Evolutionary conservation across 2,797 vertebrate genomes (phyloP), one percentile per base, ranked within the genome.

Genomic region (Astyanax mexicanus): DNA sequence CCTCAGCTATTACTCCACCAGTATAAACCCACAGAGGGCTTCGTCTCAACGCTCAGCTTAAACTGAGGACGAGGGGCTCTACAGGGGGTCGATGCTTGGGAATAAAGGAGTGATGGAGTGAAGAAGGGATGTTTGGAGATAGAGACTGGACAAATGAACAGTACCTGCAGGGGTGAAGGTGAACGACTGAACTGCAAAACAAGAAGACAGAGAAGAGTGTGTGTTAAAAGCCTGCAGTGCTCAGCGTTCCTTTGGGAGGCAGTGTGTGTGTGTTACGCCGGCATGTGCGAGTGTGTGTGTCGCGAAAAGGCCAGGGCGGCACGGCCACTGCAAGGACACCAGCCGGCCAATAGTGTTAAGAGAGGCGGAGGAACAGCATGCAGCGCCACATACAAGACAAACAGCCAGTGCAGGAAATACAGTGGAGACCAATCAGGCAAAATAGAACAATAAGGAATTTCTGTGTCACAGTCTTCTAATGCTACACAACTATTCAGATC

Each of bases 111-210:
- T 57, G 76, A 85, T 25, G 60, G 65, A 7, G 45, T 5, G 80
- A n/a, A 75, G 78, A 69, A 40, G 79, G 70, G 40, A 75, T 79
- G 40, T 23, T 35, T 38, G 54, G 60, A 55, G 81, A 83, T 72
- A 80, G 79, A 93, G 91, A 95, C 90, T 81, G 91, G 93, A 93
- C 91, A 94, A 94, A 95, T 92, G 93, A 94, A 95, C 93, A 95
- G 91, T 95, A 95, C 94, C 94, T 95, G 95, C 93, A 93, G 92
- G 93, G 90, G 93, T 96, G 95, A 97, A 96, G 92, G 95, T 94
- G 94, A 95, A 97, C 91, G 93, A 95, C 89, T 95, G 93, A 90
- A 96, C 94, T 96, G 93, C 90, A 96, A 97, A 96, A 95, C 91
- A 95, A 95, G 94, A 96, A 96, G 93, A 93, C 91, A 96, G 94